A percentile compares a stretch with the other conserved stretches of the same genome.
Conservation (phyloP, 2,888 invertebrate genomes). For the Volucella bombylans region DNA sequence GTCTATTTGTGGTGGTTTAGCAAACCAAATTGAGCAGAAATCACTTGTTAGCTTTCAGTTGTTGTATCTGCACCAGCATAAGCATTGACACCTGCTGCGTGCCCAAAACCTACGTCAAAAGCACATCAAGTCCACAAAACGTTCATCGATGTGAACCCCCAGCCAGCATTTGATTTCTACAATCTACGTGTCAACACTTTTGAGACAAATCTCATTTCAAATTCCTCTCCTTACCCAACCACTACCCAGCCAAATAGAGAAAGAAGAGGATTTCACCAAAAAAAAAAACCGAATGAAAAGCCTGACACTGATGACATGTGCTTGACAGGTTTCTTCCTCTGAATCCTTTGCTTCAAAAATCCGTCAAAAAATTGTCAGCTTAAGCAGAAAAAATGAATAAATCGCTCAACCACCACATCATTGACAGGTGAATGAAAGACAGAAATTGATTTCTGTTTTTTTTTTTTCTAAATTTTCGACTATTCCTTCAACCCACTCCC, state of each 20-base stretch:
- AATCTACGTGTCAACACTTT: constrained; percentile 12
- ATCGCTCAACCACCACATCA: constrained; percentile 51
- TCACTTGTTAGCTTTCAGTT: too few relatives aligned
- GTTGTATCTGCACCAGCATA: too few relatives aligned
- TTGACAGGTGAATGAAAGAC: constrained; percentile 69
- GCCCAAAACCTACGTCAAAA: too few relatives aligned
- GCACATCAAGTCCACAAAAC: too few relatives aligned
- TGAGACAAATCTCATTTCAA: constrained; percentile 45
- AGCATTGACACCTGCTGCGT: too few relatives aligned
- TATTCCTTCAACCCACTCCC: constrained; percentile 27
- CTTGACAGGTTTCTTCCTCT: constrained; percentile 66
- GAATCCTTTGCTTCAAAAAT: constrained; percentile 54
- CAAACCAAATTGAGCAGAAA: too few relatives aligned
- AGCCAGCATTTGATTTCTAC: too few relatives aligned
- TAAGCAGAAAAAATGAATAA: constrained; percentile 58
- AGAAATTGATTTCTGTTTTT: constrained; percentile 61
- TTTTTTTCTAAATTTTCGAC: constrained; percentile 1
- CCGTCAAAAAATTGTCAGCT: constrained; percentile 67
- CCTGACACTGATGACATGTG: constrained; percentile 62
- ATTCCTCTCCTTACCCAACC: constrained; percentile 49
- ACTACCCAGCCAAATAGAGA: background rate
- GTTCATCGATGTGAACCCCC: too few relatives aligned
- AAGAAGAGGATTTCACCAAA: background rate
- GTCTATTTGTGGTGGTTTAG: too few relatives aligned
- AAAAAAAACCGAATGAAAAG: constrained; percentile 33